Evolutionary conservation across 2,113 vertebrate genomes (phyloP).

Genomic region (Pantherophis guttatus): DNA sequence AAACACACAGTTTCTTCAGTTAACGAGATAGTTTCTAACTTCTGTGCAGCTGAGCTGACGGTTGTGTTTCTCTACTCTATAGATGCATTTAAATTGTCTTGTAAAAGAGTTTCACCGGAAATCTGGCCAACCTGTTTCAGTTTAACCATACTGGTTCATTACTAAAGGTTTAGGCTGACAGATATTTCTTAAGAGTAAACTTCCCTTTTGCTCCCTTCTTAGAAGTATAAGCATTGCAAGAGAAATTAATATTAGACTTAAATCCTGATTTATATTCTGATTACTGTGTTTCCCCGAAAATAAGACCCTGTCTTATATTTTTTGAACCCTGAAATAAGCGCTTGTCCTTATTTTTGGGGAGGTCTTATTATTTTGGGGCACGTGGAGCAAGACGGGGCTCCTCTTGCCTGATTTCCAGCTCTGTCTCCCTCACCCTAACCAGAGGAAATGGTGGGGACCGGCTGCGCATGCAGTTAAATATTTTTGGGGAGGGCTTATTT

Average conservation of each 20-base stretch:
- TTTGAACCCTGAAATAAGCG: too few relatives aligned
- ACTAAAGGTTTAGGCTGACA: background rate
- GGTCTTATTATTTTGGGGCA: too few relatives aligned
- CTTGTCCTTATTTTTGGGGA: too few relatives aligned
- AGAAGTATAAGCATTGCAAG: background rate
- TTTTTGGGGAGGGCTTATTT: too few relatives aligned
- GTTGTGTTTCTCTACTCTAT: background rate
- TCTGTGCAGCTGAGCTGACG: background rate
- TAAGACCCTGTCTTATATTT: too few relatives aligned
- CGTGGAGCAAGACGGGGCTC: too few relatives aligned
- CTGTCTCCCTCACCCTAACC: too few relatives aligned
- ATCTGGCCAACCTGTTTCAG: accelerated
- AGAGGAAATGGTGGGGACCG: too few relatives aligned
- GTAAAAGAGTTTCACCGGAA: background rate
- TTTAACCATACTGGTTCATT: background rate
- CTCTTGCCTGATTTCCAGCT: too few relatives aligned
- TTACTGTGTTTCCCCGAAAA: too few relatives aligned
- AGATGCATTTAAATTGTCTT: background rate
- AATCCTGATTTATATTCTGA: background rate
- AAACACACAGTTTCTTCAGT: background rate
- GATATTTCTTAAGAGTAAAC: conserved; percentile 39
- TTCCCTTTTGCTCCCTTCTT: background rate
- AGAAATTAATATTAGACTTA: background rate
- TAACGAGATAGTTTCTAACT: background rate
- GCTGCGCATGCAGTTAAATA: too few relatives aligned